Conservation (phyloP, 2,888 invertebrate genomes). For the Asteroscopus sphinx region DNA sequence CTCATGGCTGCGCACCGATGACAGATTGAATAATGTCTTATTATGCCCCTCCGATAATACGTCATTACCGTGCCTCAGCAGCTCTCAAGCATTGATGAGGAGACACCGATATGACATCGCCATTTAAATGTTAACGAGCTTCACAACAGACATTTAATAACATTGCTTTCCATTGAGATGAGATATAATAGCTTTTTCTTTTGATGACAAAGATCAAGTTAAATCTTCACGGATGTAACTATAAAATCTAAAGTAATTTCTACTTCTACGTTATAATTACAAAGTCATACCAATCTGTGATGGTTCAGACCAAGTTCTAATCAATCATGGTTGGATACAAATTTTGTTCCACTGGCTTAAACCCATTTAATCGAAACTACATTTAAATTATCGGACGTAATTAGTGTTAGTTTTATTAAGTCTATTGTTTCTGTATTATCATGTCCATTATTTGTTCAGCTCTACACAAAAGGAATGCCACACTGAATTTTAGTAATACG, state of each 20-base stretch:
- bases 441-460: slow-evolving; percentile 11
- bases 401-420: slow-evolving; percentile 7
- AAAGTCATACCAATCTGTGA: slow-evolving; percentile 24
- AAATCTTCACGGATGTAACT: slow-evolving; percentile 14
- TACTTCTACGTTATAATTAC: slow-evolving; percentile 20
- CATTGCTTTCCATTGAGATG: slow-evolving; percentile 12
- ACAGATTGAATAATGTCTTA: slow-evolving; percentile 43
- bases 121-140: slow-evolving; percentile 17
- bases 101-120: slow-evolving; percentile 5
- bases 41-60: slow-evolving; percentile 5
- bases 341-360: slow-evolving; percentile 44
- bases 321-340: slow-evolving; percentile 31
- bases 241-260: slow-evolving; percentile 26
- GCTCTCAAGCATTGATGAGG: slow-evolving; percentile 2
- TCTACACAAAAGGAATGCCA: slow-evolving; percentile 25
- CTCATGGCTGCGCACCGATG: slow-evolving; percentile 29
- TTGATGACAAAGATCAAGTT: too few species aligned
- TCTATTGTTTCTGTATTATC: slow-evolving; percentile 17
- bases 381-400: slow-evolving; percentile 14
- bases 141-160: slow-evolving; percentile 22
- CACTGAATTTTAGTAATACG: slow-evolving; percentile 42
- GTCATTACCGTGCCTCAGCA: background rate
- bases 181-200: slow-evolving; percentile 25
- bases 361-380: slow-evolving; percentile 19
- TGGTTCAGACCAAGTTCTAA: slow-evolving; percentile 32